Evolutionary conservation across 1,140 invertebrate genomes (phyloP).

Genomic region (Phenacoccus solenopsis): DNA sequence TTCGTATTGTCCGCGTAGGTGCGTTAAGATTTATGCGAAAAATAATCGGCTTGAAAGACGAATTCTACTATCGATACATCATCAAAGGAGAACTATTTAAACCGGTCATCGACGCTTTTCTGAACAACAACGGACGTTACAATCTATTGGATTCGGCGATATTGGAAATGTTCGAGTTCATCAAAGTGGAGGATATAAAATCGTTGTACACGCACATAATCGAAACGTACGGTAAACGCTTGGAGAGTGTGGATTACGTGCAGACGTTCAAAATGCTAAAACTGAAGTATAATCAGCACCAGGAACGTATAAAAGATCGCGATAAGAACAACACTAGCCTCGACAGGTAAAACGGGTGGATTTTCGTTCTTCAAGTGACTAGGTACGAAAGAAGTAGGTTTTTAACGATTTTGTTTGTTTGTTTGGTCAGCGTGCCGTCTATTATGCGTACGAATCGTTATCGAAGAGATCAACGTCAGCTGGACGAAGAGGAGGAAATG

Average conservation of each 20-base stretch:
- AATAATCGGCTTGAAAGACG: slow-evolving; percentile 94
- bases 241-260: slow-evolving; percentile 91
- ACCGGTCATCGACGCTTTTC: slow-evolving; percentile 91
- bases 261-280: slow-evolving; percentile 91
- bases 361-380: too few relatives aligned
- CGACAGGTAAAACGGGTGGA: slow-evolving; percentile 35
- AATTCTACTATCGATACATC: slow-evolving; percentile 95
- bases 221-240: slow-evolving; percentile 84
- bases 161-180: slow-evolving; percentile 98
- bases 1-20: too few relatives aligned
- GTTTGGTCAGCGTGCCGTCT: slow-evolving; percentile 46
- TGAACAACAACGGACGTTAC: slow-evolving; percentile 91
- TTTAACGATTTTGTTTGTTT: too few relatives aligned
- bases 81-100: slow-evolving; percentile 90
- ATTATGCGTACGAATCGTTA: slow-evolving; percentile 48
- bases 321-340: slow-evolving; percentile 49
- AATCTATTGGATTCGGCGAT: slow-evolving; percentile 98
- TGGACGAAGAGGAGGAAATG: slow-evolving; percentile 96
- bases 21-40: slow-evolving; percentile 93
- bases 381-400: too few relatives aligned
- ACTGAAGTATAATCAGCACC: slow-evolving; percentile 84
- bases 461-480: slow-evolving; percentile 75
- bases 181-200: slow-evolving; percentile 91
- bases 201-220: slow-evolving; percentile 87
- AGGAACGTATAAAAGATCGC: slow-evolving; percentile 75